Percentiles rank a stretch among this genome's conserved stretches.
Conservation (phyloP, 2,888 invertebrate species). For the Oasisia sp. region DNA sequence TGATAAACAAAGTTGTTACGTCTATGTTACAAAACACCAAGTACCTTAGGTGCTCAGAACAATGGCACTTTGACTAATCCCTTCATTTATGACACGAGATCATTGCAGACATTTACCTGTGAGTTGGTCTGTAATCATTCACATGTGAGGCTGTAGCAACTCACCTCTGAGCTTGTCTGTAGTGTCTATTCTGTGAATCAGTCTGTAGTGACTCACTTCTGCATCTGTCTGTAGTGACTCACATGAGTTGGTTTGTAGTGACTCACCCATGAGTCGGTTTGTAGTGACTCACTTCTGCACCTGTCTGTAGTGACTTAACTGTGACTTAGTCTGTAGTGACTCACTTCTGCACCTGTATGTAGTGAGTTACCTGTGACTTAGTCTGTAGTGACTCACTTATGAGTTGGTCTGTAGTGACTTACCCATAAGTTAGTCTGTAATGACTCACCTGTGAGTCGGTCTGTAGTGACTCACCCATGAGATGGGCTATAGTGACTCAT, state of each 20-base stretch:
- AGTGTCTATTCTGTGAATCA: background rate
- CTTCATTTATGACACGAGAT: too few species aligned
- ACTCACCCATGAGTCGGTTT: background rate
- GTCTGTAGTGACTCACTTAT: background rate
- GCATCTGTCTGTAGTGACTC: constrained; percentile 42
- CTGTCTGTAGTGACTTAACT: background rate
- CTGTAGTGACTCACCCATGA: background rate
- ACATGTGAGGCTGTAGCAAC: background rate
- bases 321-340: background rate
- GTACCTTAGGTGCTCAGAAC: too few species aligned
- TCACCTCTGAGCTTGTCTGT: background rate
- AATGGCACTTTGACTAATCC: too few species aligned
- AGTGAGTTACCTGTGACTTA: background rate
- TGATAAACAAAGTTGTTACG: background rate
- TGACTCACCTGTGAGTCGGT: background rate
- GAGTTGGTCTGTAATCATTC: background rate
- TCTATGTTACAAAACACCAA: background rate
- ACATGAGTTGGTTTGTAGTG: too few species aligned
- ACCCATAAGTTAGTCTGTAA: background rate
- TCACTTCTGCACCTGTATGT: background rate
- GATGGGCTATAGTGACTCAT: background rate
- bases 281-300: background rate
- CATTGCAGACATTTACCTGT: background rate
- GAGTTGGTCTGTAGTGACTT: background rate
- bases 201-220: background rate